A percentile compares a stretch with the other conserved stretches of the same genome.
Evolutionary conservation across 2,797 vertebrate species (phyloP).

Genomic region (Liparis tanakae): DNA sequence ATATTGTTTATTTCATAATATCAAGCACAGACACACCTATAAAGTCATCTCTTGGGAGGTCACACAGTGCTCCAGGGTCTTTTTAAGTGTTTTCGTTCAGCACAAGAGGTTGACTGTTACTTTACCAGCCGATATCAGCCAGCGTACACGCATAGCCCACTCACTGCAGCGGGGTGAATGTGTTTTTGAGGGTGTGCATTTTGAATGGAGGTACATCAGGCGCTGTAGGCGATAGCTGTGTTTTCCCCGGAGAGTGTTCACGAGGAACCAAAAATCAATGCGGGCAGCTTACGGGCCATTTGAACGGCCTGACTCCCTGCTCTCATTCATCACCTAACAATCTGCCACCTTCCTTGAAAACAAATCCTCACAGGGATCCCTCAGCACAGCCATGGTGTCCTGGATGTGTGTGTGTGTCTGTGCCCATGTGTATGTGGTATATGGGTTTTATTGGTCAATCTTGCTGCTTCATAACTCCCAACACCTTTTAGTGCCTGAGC

Average conservation of each 20-base stretch:
- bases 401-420: conserved; percentile 1
- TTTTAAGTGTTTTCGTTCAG: conserved; percentile 25
- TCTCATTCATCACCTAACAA: conserved; percentile 71
- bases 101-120: conserved; percentile 17
- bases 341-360: conserved; percentile 56
- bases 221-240: conserved; percentile 47
- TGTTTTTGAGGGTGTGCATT: conserved; percentile 32
- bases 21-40: not conserved
- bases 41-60: not conserved
- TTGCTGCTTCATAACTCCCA: conserved; percentile 28
- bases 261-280: conserved; percentile 71
- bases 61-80: not conserved
- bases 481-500: conserved; percentile 16
- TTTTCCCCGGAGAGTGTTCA: conserved; percentile 55
- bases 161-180: conserved; percentile 14
- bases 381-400: conserved; percentile 23
- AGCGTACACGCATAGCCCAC: conserved; percentile 10
- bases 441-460: conserved; percentile 31
- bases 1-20: not conserved
- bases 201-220: conserved; percentile 44
- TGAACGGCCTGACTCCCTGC: conserved; percentile 59
- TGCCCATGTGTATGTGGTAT: not conserved
- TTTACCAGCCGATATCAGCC: conserved; percentile 32
- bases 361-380: conserved; percentile 55
- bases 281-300: conserved; percentile 65